phyloP scores from a whole-genome alignment of 2,113 vertebrate species.

The Oriolus oriolus region DNA sequence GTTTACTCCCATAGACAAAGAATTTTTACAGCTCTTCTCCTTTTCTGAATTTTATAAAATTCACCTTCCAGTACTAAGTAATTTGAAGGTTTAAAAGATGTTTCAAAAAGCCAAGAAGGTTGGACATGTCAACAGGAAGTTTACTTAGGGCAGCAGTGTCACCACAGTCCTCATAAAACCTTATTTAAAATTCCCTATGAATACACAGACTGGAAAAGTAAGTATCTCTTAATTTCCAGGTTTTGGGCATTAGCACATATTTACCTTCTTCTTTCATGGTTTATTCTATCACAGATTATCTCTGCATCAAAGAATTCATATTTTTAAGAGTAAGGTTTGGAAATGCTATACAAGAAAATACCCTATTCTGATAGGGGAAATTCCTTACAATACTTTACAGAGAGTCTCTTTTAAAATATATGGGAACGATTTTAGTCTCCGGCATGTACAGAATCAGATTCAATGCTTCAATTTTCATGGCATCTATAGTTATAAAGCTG shows the following conservation, averaged over 20 bases:
- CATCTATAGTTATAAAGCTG: not conserved
- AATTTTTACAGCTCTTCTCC: accelerated
- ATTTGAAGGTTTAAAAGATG: not conserved
- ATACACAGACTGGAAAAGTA: not conserved
- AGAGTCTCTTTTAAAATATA: not conserved
- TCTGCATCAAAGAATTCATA: not conserved
- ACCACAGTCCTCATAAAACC: not conserved
- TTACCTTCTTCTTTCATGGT: not conserved
- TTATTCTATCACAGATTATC: not conserved
- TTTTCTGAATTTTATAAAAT: not conserved
- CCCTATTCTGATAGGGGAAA: not conserved
- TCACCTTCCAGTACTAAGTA: not conserved
- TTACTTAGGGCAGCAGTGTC: not conserved
- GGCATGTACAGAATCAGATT: not conserved
- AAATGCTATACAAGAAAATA: not conserved
- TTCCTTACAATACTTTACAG: not conserved
- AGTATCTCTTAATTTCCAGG: not conserved
- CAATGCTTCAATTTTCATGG: not conserved
- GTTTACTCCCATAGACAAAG: not conserved
- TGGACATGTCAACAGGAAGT: not conserved
- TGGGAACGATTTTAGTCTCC: not conserved
- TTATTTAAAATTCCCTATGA: not conserved
- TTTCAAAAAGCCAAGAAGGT: not conserved
- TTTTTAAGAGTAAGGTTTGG: not conserved
- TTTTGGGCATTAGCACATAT: not conserved